These are phyloP conservation scores for Eupeodes latifasciatus DNA, from an alignment of 2,888 invertebrate genomes.

Conservation along the genomic window DNA sequence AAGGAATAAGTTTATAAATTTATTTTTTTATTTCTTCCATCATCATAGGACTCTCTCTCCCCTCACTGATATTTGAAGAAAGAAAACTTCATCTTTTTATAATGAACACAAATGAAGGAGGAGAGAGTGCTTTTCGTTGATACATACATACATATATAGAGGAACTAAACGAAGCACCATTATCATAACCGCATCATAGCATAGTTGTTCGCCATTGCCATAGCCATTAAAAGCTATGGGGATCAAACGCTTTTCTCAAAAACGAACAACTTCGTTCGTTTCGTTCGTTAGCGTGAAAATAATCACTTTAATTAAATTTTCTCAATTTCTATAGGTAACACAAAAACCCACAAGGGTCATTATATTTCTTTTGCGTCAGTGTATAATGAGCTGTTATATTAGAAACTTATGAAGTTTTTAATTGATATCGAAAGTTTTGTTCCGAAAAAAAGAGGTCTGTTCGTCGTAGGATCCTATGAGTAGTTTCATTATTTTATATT, in stretches of 20 bases:
- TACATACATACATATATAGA: background rate
- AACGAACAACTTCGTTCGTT: constrained; percentile 36
- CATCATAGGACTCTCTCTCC: background rate
- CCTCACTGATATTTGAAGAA: constrained; percentile 32
- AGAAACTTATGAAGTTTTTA: constrained; percentile 66
- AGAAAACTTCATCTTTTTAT: constrained; percentile 75
- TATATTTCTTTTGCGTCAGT: constrained; percentile 43
- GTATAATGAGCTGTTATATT: constrained; percentile 70
- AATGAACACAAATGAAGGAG: constrained; percentile 60
- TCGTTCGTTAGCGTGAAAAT: constrained; percentile 40
- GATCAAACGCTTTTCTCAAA: constrained; percentile 19
- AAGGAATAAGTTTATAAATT: constrained; percentile 70
- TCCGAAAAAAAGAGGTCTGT: background rate
- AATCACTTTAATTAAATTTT: constrained; percentile 72
- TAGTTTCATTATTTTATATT: constrained; percentile 26
- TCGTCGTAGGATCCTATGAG: background rate
- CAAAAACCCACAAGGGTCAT: constrained; percentile 58
- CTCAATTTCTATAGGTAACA: background rate
- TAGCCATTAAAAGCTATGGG: constrained; percentile 2
- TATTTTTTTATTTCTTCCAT: constrained; percentile 24
- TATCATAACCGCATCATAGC: background rate
- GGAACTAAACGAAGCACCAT: constrained; percentile 37
- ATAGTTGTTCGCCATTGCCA: constrained; percentile 28
- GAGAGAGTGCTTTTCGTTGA: constrained; percentile 18
- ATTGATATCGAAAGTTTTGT: constrained; percentile 73